These are phyloP conservation scores for Pagrus major DNA, from an alignment of 2,113 vertebrate species.

Conservation along the genomic window DNA sequence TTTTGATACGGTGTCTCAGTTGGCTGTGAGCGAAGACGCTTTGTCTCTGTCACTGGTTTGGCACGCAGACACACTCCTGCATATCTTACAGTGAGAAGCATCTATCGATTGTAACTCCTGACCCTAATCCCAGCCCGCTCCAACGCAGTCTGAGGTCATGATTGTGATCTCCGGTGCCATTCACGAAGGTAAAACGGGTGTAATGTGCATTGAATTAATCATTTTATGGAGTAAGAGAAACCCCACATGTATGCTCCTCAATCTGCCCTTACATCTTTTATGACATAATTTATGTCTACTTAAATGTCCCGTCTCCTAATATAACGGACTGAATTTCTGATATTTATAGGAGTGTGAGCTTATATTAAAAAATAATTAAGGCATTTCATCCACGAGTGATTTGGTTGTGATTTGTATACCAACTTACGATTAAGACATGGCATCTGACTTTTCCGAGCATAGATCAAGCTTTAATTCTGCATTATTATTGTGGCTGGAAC, in stretches of 20 bases:
- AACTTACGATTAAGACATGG: no score
- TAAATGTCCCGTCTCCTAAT: neutral
- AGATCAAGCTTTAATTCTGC: neutral
- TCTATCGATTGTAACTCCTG: neutral
- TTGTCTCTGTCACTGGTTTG: constrained; percentile 29
- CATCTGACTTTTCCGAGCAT: no score
- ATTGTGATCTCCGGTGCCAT: neutral
- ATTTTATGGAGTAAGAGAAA: neutral
- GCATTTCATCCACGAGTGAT: no score
- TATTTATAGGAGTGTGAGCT: neutral
- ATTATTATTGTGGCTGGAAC: neutral
- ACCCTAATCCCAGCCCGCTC: neutral
- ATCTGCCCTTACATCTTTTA: neutral
- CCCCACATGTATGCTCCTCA: no score
- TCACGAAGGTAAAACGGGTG: neutral
- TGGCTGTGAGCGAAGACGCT: constrained; percentile 24
- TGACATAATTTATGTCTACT: neutral
- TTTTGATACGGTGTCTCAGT: constrained; percentile 10
- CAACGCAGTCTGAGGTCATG: neutral
- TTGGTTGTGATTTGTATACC: no score
- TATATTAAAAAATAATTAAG: neutral
- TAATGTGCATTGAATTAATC: neutral
- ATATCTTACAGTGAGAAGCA: neutral
- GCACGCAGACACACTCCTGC: neutral
- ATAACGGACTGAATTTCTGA: neutral